Evolutionary conservation across 2,113 vertebrate genomes (phyloP).

Genomic region (Lepisosteus osseus): DNA sequence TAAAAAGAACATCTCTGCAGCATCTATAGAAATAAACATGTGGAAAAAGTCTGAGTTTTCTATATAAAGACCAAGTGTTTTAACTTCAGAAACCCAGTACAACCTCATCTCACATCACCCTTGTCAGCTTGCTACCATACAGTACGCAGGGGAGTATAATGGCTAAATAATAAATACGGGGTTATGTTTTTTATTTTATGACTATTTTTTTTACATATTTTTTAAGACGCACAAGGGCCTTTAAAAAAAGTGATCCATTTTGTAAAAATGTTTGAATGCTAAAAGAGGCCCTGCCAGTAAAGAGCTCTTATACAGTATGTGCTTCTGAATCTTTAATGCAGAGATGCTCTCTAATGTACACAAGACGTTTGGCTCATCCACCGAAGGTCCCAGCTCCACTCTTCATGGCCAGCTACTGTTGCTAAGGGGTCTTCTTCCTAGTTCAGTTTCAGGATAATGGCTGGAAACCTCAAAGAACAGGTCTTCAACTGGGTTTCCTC

Average conservation of each 20-base stretch:
- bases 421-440: slow-evolving; percentile 20
- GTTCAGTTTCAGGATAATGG: neutral
- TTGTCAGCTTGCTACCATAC: slow-evolving; percentile 33
- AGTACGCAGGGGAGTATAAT: neutral
- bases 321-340: slow-evolving; percentile 62
- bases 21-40: too few species aligned
- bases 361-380: slow-evolving; percentile 26
- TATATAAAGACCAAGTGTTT: too few species aligned
- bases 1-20: too few species aligned
- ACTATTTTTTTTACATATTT: slow-evolving; percentile 55
- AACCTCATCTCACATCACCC: slow-evolving; percentile 27
- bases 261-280: slow-evolving; percentile 41
- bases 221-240: slow-evolving; percentile 37
- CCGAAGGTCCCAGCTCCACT: slow-evolving; percentile 42
- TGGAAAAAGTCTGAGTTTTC: too few species aligned
- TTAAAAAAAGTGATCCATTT: slow-evolving; percentile 56
- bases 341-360: slow-evolving; percentile 52
- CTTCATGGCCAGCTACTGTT: slow-evolving; percentile 45
- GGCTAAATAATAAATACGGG: slow-evolving; percentile 61
- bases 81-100: neutral
- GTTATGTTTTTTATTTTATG: slow-evolving; percentile 61
- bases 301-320: slow-evolving; percentile 47
- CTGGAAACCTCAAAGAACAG: neutral
- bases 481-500: neutral
- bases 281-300: slow-evolving; percentile 38